These are phyloP conservation scores for Drosophila gaucha DNA, from an alignment of 2,888 invertebrate genomes.

Conservation along the genomic window DNA sequence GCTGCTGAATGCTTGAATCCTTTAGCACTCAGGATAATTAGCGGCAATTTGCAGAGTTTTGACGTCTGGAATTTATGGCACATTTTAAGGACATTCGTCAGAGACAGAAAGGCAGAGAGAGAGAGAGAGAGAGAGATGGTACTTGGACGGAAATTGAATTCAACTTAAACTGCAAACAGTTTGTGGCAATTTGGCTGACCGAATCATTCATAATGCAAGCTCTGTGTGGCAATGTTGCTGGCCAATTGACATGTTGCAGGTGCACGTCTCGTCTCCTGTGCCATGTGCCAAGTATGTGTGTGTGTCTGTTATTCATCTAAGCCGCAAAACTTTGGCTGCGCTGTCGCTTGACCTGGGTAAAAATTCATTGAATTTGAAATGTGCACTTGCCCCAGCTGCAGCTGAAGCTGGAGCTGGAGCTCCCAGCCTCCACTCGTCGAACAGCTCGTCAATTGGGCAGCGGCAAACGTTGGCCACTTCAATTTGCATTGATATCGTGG, in stretches of 20 bases:
- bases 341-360: constrained; percentile 63
- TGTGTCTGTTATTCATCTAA: constrained; percentile 63
- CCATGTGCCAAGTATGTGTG: background rate
- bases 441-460: constrained; percentile 56
- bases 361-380: constrained; percentile 83
- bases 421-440: background rate
- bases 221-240: constrained; percentile 21
- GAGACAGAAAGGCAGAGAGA: background rate
- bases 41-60: constrained; percentile 54
- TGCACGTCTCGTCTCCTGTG: constrained; percentile 20
- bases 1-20: constrained; percentile 21
- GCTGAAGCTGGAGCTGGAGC: background rate
- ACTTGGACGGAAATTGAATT: constrained; percentile 60
- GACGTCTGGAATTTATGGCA: constrained; percentile 56
- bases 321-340: constrained; percentile 47
- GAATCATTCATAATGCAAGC: constrained; percentile 76
- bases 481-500: constrained; percentile 72
- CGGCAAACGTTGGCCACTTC: constrained; percentile 67
- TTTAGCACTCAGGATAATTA: constrained; percentile 70
- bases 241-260: constrained; percentile 77
- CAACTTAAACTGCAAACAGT: constrained; percentile 66
- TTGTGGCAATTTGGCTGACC: constrained; percentile 63
- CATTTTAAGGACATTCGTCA: constrained; percentile 65
- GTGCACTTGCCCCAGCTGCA: constrained; percentile 45
- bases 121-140: background rate